Conservation (phyloP, 2,888 invertebrate species). For the Phaonia tiefii region DNA sequence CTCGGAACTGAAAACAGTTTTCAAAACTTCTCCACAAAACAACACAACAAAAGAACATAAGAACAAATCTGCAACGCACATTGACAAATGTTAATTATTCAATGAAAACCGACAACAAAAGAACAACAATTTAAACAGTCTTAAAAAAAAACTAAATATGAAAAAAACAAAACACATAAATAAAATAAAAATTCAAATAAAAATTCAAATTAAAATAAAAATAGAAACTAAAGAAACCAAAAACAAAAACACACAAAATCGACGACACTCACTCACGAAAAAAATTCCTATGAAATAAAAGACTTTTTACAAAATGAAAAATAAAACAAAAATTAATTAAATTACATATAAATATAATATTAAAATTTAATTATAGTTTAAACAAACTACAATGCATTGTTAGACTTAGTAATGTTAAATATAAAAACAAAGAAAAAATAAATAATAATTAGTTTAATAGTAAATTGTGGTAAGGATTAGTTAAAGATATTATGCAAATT, state of each 20-base stretch:
- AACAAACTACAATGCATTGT: conserved; percentile 15
- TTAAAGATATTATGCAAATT: conserved; percentile 50
- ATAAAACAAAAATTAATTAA: conserved; percentile 67
- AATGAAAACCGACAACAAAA: conserved; percentile 26
- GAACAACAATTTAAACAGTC: conserved; percentile 30
- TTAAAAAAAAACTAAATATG: conserved; percentile 1
- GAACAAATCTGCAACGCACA: conserved; percentile 54
- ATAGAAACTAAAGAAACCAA: conserved; percentile 23
- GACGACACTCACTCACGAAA: conserved; percentile 58
- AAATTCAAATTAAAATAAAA: conserved; percentile 21
- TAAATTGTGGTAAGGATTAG: conserved; percentile 46
- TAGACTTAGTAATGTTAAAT: conserved; percentile 31
- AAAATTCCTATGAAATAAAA: conserved; percentile 80
- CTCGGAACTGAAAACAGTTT: conserved; percentile 19
- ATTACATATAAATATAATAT: conserved; percentile 64
- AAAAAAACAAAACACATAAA: too few relatives aligned
- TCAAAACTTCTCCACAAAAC: background rate
- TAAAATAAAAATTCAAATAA: background rate
- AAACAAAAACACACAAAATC: conserved; percentile 14
- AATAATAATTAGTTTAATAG: conserved; percentile 32
- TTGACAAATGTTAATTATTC: conserved; percentile 64
- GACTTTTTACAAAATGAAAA: conserved; percentile 72
- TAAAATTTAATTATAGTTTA: conserved; percentile 17
- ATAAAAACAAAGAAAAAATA: too few relatives aligned
- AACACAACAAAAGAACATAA: background rate